phyloP scores from a whole-genome alignment of 2,888 invertebrate species.

The Pyrochroa serraticornis region DNA sequence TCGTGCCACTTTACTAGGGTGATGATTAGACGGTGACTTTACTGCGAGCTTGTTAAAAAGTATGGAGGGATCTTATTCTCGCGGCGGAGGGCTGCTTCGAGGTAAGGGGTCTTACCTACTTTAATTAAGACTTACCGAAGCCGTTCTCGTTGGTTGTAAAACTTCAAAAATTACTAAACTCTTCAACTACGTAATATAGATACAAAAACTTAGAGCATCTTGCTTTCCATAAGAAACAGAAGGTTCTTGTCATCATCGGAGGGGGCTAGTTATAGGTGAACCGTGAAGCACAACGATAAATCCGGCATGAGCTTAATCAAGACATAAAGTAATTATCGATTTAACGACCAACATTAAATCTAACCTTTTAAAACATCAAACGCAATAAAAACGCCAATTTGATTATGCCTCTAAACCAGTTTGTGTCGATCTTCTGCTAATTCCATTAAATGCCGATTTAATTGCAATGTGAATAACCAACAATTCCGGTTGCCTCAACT shows the following conservation, averaged over 20 bases:
- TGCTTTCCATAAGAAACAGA: conserved; percentile 6
- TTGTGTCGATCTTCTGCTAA: too few relatives aligned
- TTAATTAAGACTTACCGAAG: conserved; percentile 43
- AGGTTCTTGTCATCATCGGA: too few relatives aligned
- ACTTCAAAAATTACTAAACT: conserved; percentile 38
- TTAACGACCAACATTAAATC: conserved; percentile 5
- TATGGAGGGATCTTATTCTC: conserved; percentile 9
- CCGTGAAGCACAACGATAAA: background rate
- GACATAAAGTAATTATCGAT: conserved; percentile 7
- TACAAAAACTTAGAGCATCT: conserved; percentile 10
- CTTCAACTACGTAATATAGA: conserved; percentile 11
- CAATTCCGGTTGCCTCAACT: conserved; percentile 17
- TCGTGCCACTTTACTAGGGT: background rate
- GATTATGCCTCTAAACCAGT: background rate
- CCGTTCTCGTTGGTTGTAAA: conserved; percentile 37
- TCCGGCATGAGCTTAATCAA: background rate
- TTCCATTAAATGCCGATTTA: conserved; percentile 1
- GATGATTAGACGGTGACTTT: conserved; percentile 12
- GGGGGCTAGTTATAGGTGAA: too few relatives aligned
- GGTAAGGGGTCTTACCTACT: conserved; percentile 35
- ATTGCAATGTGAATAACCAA: conserved; percentile 21
- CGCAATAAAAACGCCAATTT: background rate
- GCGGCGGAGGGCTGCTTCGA: conserved; percentile 5
- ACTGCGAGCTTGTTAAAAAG: conserved; percentile 21
- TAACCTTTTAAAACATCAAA: background rate